A percentile compares a stretch with the other conserved stretches of the same genome.
Conservation (phyloP, 2,113 vertebrate genomes). For the Conger conger region DNA sequence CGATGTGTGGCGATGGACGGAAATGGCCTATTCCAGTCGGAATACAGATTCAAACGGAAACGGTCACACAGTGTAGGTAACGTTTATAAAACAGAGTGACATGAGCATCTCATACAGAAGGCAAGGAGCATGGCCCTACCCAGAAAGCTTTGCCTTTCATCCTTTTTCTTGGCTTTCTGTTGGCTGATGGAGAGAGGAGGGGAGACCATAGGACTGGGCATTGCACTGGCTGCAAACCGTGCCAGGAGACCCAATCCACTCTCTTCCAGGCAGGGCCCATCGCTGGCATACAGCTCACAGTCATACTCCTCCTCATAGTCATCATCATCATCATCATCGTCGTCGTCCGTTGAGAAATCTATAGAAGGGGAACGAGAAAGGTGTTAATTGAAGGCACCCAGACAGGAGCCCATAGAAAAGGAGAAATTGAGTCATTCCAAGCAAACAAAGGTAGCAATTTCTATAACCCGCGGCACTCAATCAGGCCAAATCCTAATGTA, state of each 20-base stretch:
- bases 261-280: conserved; percentile 79
- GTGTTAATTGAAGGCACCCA: not conserved
- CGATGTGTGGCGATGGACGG: not conserved
- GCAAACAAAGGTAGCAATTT: not conserved
- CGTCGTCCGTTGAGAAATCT: conserved; percentile 81
- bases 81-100: not conserved
- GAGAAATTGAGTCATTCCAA: not conserved
- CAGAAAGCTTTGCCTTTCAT: conserved; percentile 82
- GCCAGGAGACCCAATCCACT: conserved; percentile 90
- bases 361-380: conserved; percentile 57
- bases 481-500: not conserved
- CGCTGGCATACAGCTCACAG: conserved; percentile 65
- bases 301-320: conserved; percentile 67
- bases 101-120: not conserved
- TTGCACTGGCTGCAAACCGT: conserved; percentile 84
- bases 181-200: conserved; percentile 77
- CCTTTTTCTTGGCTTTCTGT: conserved; percentile 84
- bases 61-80: not conserved
- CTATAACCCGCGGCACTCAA: not conserved
- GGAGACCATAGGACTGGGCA: conserved; percentile 81
- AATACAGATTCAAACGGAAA: not conserved
- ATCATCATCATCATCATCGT: conserved; percentile 65
- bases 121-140: conserved; percentile 64
- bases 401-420: not conserved
- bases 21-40: not conserved